phyloP scores from a whole-genome alignment of 2,797 vertebrate species.

The Bradypus variegatus region DNA sequence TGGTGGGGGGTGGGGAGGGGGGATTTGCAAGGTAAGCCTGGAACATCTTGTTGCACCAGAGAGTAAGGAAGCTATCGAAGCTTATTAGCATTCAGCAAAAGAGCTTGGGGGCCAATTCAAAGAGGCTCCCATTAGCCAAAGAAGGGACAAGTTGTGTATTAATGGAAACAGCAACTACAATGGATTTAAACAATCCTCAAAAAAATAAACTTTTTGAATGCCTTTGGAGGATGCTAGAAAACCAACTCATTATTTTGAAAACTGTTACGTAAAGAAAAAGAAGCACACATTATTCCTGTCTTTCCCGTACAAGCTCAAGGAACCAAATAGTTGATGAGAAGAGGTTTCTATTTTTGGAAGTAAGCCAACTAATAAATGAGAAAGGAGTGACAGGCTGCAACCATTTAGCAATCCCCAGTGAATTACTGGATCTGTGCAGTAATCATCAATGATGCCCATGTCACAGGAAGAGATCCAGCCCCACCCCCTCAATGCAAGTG shows the following conservation, averaged over 20 bases:
- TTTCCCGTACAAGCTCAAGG: not conserved
- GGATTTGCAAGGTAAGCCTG: not conserved
- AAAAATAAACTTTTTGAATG: not conserved
- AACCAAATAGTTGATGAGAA: not conserved
- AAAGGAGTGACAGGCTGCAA: not conserved
- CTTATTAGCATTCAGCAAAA: not conserved
- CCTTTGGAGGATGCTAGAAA: not conserved
- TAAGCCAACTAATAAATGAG: not conserved
- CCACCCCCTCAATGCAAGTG: not conserved
- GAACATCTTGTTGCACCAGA: not conserved
- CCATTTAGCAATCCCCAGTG: not conserved
- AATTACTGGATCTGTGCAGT: not conserved
- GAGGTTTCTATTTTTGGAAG: not conserved
- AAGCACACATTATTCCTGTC: not conserved
- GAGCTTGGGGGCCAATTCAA: no score
- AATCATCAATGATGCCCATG: not conserved
- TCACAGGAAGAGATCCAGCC: not conserved
- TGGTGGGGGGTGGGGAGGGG: not conserved
- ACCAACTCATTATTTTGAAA: no score
- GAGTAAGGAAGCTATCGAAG: not conserved
- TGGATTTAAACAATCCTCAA: not conserved
- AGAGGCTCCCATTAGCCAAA: not conserved
- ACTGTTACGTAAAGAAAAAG: not conserved
- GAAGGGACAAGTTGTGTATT: not conserved
- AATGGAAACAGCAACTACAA: not conserved